phyloP scores from a whole-genome alignment of 1,140 invertebrate genomes.

The Drosophila orena region DNA sequence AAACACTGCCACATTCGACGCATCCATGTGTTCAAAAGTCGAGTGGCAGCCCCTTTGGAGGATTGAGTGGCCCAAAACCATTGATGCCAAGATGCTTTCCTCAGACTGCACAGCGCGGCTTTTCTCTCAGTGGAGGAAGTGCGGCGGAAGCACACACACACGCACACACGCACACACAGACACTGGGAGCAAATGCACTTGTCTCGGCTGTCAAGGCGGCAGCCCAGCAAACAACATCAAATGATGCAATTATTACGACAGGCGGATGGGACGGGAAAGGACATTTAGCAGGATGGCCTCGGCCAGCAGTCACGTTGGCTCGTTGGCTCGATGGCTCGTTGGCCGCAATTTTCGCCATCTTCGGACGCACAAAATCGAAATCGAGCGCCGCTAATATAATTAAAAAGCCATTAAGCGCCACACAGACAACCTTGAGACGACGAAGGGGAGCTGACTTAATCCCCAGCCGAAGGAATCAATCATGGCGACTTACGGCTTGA shows the following conservation, averaged over 20 bases:
- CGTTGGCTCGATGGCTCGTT: constrained; percentile 4
- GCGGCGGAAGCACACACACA: no score
- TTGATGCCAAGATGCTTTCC: not conserved
- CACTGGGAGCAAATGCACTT: constrained; percentile 70
- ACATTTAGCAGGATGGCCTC: not conserved
- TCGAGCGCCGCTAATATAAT: constrained; percentile 77
- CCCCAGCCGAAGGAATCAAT: constrained; percentile 28
- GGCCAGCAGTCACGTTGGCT: constrained; percentile 12
- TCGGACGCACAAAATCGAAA: constrained; percentile 47
- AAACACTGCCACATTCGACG: not conserved
- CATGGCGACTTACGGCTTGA: constrained; percentile 7
- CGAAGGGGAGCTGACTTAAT: not conserved
- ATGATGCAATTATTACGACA: constrained; percentile 75
- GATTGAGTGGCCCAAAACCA: not conserved
- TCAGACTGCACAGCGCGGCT: not conserved
- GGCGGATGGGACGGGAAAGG: not conserved
- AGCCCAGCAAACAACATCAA: constrained; percentile 66
- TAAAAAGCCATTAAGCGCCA: constrained; percentile 79
- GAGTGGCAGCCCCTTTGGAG: not conserved
- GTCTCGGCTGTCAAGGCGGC: constrained; percentile 48
- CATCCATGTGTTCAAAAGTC: not conserved
- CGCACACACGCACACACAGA: no score
- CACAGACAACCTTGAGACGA: constrained; percentile 68
- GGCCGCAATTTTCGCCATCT: constrained; percentile 27
- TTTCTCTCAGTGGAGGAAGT: constrained; percentile 12